A percentile compares a stretch with the other conserved stretches of the same genome.
Evolutionary conservation across 2,113 vertebrate genomes (phyloP).

Genomic region (Recurvirostra avosetta): DNA sequence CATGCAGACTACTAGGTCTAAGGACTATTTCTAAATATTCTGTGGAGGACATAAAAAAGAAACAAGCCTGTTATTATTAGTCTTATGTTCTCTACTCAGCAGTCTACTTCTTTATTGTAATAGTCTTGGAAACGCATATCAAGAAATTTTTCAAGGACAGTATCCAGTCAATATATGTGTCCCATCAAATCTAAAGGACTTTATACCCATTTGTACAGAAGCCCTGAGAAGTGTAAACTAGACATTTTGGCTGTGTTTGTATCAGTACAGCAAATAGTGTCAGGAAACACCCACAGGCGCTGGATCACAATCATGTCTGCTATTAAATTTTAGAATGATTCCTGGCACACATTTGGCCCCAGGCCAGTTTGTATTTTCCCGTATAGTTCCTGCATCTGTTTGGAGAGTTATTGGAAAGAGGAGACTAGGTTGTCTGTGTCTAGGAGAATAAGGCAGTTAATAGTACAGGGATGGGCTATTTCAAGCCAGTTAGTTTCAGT

Average conservation of each 20-base stretch:
- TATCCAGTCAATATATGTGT: background rate
- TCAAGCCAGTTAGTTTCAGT: background rate
- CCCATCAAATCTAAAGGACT: background rate
- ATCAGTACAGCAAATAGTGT: background rate
- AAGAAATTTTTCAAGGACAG: fast-evolving
- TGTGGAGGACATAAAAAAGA: background rate
- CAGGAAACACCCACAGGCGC: background rate
- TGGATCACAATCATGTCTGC: background rate
- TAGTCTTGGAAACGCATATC: background rate
- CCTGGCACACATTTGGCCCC: background rate
- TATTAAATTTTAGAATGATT: background rate
- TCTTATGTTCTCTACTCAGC: background rate
- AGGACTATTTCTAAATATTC: background rate
- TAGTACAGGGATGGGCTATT: background rate
- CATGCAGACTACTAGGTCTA: background rate
- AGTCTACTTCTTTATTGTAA: background rate
- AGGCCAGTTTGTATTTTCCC: background rate
- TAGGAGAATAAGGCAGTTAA: background rate
- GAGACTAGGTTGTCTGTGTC: background rate
- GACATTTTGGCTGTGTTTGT: background rate
- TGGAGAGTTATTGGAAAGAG: background rate
- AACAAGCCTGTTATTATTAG: background rate
- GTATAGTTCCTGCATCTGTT: background rate
- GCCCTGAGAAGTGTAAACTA: background rate
- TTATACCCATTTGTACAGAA: background rate